These are phyloP conservation scores for Mustela nigripes DNA, from an alignment of 2,113 vertebrate genomes.

Conservation along the genomic window DNA sequence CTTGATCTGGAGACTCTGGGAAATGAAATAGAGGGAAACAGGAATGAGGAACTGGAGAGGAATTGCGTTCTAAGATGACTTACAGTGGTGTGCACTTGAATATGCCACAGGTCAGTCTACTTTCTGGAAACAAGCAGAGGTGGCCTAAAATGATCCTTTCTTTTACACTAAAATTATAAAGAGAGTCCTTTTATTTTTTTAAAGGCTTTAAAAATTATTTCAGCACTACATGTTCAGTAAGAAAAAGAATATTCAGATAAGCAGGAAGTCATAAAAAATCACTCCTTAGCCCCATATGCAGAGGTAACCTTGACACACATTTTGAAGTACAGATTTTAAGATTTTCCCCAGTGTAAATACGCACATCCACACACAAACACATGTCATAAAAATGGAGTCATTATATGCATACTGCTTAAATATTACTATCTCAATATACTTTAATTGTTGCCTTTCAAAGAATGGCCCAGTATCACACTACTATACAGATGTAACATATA, in stretches of 20 bases:
- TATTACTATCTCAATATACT: neutral
- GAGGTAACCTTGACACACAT: neutral
- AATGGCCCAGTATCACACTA: neutral
- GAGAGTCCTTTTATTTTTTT: neutral
- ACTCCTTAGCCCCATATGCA: neutral
- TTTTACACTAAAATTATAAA: neutral
- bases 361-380: neutral
- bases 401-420: neutral
- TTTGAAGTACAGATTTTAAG: neutral
- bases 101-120: neutral
- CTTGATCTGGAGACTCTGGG: neutral
- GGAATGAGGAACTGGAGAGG: neutral
- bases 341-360: neutral
- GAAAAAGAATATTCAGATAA: slow-evolving; percentile 44
- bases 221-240: neutral
- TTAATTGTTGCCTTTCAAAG: neutral
- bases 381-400: neutral
- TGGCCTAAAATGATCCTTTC: neutral
- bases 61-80: neutral
- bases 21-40: neutral
- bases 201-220: slow-evolving; percentile 29
- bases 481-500: neutral
- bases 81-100: neutral
- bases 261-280: neutral
- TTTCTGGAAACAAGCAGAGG: neutral